Evolutionary conservation across 2,113 vertebrate species (phyloP).

Genomic region (Thamnophis sirtalis): DNA sequence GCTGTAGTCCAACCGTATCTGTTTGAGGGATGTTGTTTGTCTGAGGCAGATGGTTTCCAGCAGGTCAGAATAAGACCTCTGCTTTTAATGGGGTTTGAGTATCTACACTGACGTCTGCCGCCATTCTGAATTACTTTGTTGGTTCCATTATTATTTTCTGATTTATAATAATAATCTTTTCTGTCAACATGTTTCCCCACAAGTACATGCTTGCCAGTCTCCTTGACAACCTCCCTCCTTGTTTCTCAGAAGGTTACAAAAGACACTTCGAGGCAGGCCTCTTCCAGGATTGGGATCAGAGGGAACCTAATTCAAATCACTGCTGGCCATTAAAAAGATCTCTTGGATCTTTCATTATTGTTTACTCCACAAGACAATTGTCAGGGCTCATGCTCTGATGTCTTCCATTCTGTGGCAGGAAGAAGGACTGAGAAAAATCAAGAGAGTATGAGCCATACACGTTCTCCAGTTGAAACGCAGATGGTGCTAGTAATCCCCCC

Average conservation of each 20-base stretch:
- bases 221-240: not conserved
- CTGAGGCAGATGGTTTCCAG: not conserved
- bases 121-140: not conserved
- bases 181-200: not conserved
- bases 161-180: not conserved
- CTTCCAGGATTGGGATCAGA: not conserved
- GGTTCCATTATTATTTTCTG: not conserved
- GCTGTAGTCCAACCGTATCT: not conserved
- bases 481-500: not conserved
- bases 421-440: not conserved
- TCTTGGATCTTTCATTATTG: not conserved
- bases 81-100: not conserved
- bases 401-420: not conserved
- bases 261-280: not conserved
- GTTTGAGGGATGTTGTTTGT: not conserved
- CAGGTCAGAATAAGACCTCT: not conserved
- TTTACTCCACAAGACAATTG: not conserved
- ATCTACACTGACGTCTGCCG: not conserved
- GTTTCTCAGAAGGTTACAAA: not conserved
- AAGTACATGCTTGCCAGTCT: not conserved
- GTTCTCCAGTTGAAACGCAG: not conserved
- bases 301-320: not conserved
- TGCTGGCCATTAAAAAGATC: not conserved
- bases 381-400: no score
- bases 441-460: not conserved